Evolutionary conservation across 2,113 vertebrate genomes (phyloP).

Genomic region (Camarhynchus parvulus): DNA sequence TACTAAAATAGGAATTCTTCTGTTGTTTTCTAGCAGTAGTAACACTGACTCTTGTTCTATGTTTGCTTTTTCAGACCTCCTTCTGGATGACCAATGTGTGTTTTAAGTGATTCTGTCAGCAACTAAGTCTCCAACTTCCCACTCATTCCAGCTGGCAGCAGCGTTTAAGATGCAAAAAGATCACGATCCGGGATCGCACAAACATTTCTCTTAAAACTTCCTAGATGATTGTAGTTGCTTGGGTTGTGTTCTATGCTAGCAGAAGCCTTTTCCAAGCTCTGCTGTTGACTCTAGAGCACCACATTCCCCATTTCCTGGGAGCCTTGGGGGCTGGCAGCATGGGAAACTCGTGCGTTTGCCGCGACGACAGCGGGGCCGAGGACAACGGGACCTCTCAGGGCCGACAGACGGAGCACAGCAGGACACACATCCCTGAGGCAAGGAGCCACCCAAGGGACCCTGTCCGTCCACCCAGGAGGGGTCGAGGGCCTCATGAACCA

Average conservation of each 20-base stretch:
- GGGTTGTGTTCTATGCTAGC: conserved; percentile 94
- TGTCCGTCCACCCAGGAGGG: conserved; percentile 91
- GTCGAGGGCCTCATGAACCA: conserved; percentile 94
- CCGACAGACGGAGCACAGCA: conserved; percentile 81
- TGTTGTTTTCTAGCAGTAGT: neutral
- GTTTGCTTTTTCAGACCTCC: conserved; percentile 63
- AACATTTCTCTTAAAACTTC: conserved; percentile 76
- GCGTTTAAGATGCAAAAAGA: conserved; percentile 70
- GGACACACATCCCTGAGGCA: conserved; percentile 72
- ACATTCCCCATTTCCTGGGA: conserved; percentile 79
- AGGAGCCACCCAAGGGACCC: conserved; percentile 91
- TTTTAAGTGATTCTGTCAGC: conserved; percentile 50
- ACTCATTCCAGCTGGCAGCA: conserved; percentile 46
- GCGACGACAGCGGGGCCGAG: conserved; percentile 92
- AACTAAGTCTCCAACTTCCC: conserved; percentile 12
- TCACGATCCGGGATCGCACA: conserved; percentile 66
- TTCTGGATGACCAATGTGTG: conserved; percentile 54
- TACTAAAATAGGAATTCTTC: neutral
- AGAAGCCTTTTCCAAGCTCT: conserved; percentile 93
- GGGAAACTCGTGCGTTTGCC: conserved; percentile 97
- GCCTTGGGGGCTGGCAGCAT: conserved; percentile 80
- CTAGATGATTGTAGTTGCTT: conserved; percentile 97
- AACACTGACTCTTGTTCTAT: conserved; percentile 36
- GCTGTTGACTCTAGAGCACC: conserved; percentile 84
- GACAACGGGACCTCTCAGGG: conserved; percentile 81